A percentile compares a stretch with the other conserved stretches of the same genome.
These are phyloP conservation scores for Torymus tubicola DNA, from an alignment of 2,888 invertebrate species.

Conservation along the genomic window DNA sequence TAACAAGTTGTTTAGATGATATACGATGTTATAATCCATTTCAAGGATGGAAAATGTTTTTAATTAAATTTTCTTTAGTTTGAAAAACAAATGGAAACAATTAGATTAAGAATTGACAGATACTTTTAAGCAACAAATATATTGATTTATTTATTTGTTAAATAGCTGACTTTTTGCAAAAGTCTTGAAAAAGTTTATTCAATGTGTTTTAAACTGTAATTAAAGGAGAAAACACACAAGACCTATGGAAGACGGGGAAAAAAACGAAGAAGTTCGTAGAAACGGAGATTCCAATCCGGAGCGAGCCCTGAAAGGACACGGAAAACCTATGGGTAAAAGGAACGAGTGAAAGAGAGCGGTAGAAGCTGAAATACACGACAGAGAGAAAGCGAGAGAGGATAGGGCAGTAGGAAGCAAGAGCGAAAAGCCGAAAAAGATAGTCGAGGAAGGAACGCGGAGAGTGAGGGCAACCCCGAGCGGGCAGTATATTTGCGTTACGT, in stretches of 20 bases:
- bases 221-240: not conserved
- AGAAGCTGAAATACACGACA: not conserved
- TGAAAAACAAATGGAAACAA: too few species aligned
- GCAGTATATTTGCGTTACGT: slow-evolving; percentile 74
- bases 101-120: too few species aligned
- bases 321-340: slow-evolving; percentile 18
- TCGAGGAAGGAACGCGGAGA: slow-evolving; percentile 51
- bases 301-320: slow-evolving; percentile 22
- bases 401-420: slow-evolving; percentile 7
- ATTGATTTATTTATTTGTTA: too few species aligned
- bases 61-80: too few species aligned
- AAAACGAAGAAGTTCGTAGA: slow-evolving; percentile 13
- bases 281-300: not conserved
- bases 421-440: slow-evolving; percentile 57
- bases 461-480: slow-evolving; percentile 57
- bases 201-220: too few species aligned
- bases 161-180: too few species aligned
- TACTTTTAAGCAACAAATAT: too few species aligned
- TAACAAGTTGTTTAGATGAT: too few species aligned
- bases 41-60: too few species aligned
- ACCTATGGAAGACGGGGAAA: not conserved
- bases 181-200: too few species aligned
- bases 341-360: slow-evolving; percentile 9
- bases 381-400: slow-evolving; percentile 22
- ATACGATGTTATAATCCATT: too few species aligned